Conservation (phyloP, 2,113 vertebrate species). For the Sardina pilchardus region DNA sequence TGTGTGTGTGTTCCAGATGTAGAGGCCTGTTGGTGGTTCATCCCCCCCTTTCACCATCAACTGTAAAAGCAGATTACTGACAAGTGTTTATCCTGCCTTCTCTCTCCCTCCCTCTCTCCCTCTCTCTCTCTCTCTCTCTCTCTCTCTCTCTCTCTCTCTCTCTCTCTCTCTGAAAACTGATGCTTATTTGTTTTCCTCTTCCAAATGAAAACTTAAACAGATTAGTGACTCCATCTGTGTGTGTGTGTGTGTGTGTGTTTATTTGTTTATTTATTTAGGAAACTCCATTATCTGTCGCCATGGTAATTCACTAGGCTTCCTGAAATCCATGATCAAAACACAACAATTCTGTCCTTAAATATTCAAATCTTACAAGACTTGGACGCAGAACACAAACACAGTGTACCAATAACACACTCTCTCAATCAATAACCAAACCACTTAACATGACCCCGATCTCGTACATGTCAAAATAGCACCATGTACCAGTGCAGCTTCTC, state of each 20-base stretch:
- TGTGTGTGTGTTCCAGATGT: slow-evolving; percentile 11
- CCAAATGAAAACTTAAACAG: slow-evolving; percentile 45
- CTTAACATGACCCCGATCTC: too few relatives aligned
- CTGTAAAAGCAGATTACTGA: slow-evolving; percentile 7
- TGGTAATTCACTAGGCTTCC: too few relatives aligned
- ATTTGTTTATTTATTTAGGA: not conserved
- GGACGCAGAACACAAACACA: not conserved
- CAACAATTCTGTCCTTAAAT: too few relatives aligned
- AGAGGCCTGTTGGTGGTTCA: slow-evolving; percentile 39
- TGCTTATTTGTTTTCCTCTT: slow-evolving; percentile 42
- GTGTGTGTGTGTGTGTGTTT: slow-evolving; percentile 26
- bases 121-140: too few relatives aligned
- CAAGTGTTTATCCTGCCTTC: slow-evolving; percentile 33
- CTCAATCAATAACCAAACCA: too few relatives aligned
- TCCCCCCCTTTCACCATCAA: not conserved
- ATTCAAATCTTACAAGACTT: too few relatives aligned
- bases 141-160: too few relatives aligned
- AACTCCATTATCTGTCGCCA: too few relatives aligned
- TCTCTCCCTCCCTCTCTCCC: not conserved
- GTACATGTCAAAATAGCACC: too few relatives aligned
- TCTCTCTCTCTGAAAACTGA: slow-evolving; percentile 23
- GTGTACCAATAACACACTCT: not conserved
- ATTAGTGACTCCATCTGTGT: slow-evolving; percentile 22
- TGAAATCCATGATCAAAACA: too few relatives aligned
- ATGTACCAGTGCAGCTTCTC: too few relatives aligned